Evolutionary conservation across 2,113 vertebrate species (phyloP).

Genomic region (Hiodon tergisus): DNA sequence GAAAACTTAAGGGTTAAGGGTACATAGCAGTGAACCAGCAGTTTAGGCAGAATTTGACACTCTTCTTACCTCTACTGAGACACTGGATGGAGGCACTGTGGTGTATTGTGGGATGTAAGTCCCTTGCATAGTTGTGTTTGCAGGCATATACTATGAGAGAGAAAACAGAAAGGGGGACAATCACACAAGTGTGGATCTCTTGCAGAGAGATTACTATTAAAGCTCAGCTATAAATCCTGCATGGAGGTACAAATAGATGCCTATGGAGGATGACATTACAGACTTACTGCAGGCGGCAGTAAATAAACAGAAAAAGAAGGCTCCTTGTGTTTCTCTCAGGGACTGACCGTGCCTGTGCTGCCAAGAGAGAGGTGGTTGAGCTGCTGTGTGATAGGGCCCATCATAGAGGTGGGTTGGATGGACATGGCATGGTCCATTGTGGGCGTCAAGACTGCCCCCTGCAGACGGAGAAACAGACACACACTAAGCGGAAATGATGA

Average conservation of each 20-base stretch:
- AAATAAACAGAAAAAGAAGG: background rate
- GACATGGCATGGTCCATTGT: slow-evolving; percentile 82
- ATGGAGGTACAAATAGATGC: no score
- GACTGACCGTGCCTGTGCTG: slow-evolving; percentile 77
- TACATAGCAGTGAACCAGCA: no score
- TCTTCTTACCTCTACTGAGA: slow-evolving; percentile 74
- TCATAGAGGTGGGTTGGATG: slow-evolving; percentile 84
- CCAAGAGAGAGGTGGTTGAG: slow-evolving; percentile 82
- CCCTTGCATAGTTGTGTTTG: slow-evolving; percentile 80
- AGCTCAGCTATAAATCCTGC: background rate
- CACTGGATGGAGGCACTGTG: slow-evolving; percentile 74
- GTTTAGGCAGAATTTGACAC: background rate
- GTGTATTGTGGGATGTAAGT: slow-evolving; percentile 82
- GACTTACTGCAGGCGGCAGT: no score
- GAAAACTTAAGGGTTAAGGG: no score
- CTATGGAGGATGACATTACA: no score
- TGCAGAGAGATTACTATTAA: background rate
- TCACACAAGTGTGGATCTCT: background rate
- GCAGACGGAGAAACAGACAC: slow-evolving; percentile 20
- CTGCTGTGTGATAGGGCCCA: slow-evolving; percentile 84
- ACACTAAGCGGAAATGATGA: background rate
- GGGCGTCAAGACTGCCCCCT: slow-evolving; percentile 83
- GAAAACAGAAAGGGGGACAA: slow-evolving; percentile 23
- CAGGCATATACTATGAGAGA: slow-evolving; percentile 71
- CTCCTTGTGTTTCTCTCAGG: background rate